Conservation (phyloP, 2,113 vertebrate species). For the Tenebrosternarchus preto region DNA sequence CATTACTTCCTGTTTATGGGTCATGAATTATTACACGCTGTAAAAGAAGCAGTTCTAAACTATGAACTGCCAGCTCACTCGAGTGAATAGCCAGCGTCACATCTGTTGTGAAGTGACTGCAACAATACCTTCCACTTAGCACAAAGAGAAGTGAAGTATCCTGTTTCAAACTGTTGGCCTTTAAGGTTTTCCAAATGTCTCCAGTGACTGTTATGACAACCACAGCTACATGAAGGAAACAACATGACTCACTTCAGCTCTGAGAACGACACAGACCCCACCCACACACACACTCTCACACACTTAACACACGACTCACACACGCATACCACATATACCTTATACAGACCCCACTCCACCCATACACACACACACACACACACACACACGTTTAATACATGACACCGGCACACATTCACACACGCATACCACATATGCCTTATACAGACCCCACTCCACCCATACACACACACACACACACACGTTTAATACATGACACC, state of each 20-base stretch:
- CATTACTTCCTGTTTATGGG: background rate
- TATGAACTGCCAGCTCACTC: background rate
- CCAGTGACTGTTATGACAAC: constrained; percentile 43
- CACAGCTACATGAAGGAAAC: constrained; percentile 24
- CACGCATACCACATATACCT: too few relatives aligned
- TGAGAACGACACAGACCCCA: constrained; percentile 1
- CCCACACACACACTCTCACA: constrained; percentile 27
- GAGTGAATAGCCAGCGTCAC: too few relatives aligned
- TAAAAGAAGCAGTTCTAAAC: background rate
- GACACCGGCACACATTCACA: too few relatives aligned
- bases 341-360: too few relatives aligned
- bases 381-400: too few relatives aligned
- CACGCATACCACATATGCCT: background rate
- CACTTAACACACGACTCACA: too few relatives aligned
- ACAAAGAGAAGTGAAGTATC: constrained; percentile 12
- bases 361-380: background rate
- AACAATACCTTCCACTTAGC: constrained; percentile 13
- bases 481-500: too few relatives aligned
- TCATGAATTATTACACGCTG: background rate
- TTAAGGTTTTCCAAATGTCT: constrained; percentile 33
- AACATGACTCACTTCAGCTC: constrained; percentile 37
- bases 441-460: too few relatives aligned
- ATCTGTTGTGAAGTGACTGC: background rate
- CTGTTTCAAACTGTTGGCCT: constrained; percentile 35
- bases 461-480: constrained; percentile 34